These are phyloP conservation scores for Troilus luridus DNA, from an alignment of 2,888 invertebrate species.

Conservation along the genomic window DNA sequence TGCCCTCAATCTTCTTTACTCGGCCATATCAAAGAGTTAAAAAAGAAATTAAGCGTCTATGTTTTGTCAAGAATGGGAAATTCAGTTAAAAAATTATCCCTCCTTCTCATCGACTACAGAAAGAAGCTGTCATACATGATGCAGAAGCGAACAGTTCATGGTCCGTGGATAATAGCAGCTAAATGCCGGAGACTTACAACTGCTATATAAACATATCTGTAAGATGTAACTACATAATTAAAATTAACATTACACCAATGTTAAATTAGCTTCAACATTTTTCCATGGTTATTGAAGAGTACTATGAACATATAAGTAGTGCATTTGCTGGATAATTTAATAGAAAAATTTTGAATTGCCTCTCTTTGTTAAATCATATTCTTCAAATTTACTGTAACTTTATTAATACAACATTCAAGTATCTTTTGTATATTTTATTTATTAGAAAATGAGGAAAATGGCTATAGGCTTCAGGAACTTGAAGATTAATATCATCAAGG, in stretches of 20 bases:
- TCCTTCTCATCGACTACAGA: neutral
- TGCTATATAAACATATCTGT: too few relatives aligned
- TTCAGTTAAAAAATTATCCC: neutral
- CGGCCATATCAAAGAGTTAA: neutral
- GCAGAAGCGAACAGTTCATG: neutral
- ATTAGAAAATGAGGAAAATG: neutral
- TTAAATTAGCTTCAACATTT: neutral
- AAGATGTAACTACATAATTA: too few relatives aligned
- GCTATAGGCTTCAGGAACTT: neutral
- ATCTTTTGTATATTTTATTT: neutral
- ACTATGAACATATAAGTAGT: too few relatives aligned
- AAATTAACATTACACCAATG: too few relatives aligned
- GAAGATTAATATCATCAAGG: conserved; percentile 1
- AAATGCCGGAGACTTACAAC: too few relatives aligned
- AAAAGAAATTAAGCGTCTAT: neutral
- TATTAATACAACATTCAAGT: neutral
- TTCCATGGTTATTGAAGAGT: too few relatives aligned
- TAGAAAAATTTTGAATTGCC: neutral
- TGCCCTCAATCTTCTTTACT: neutral
- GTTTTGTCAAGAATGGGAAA: neutral
- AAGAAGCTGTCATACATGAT: neutral
- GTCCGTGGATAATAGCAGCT: neutral
- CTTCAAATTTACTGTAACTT: too few relatives aligned
- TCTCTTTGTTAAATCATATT: too few relatives aligned
- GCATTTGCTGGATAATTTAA: too few relatives aligned